Conservation (phyloP, 2,113 vertebrate genomes). For the Semnornis frantzii region DNA sequence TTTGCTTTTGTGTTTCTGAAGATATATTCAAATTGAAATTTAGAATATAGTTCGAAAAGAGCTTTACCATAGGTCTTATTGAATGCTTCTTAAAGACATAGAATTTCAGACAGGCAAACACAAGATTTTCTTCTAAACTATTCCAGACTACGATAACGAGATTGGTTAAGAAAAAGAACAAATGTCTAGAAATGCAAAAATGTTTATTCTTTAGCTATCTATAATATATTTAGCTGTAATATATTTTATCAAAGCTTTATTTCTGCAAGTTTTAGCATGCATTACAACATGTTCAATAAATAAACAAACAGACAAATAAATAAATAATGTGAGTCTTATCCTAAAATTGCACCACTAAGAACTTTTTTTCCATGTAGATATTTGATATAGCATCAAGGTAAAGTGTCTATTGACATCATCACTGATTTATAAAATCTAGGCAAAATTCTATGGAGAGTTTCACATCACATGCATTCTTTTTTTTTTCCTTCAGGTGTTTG, state of each 20-base stretch:
- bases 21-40: not conserved
- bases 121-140: not conserved
- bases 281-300: not conserved
- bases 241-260: not conserved
- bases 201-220: not conserved
- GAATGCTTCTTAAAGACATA: not conserved
- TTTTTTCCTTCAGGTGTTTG: not conserved
- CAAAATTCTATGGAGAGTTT: not conserved
- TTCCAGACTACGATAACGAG: not conserved
- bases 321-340: not conserved
- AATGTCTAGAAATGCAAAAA: not conserved
- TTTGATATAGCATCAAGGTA: not conserved
- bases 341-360: conserved; percentile 20
- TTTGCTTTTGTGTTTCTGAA: not conserved
- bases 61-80: not conserved
- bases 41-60: not conserved
- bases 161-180: not conserved
- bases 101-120: not conserved
- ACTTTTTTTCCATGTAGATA: conserved; percentile 12
- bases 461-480: not conserved
- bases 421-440: not conserved
- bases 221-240: not conserved
- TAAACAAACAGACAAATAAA: not conserved
- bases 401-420: conserved; percentile 17
- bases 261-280: not conserved